Evolutionary conservation across 1,140 invertebrate species (phyloP), one percentile per base, ranked within the genome.

Genomic region (Drosophila sulfurigaster): DNA sequence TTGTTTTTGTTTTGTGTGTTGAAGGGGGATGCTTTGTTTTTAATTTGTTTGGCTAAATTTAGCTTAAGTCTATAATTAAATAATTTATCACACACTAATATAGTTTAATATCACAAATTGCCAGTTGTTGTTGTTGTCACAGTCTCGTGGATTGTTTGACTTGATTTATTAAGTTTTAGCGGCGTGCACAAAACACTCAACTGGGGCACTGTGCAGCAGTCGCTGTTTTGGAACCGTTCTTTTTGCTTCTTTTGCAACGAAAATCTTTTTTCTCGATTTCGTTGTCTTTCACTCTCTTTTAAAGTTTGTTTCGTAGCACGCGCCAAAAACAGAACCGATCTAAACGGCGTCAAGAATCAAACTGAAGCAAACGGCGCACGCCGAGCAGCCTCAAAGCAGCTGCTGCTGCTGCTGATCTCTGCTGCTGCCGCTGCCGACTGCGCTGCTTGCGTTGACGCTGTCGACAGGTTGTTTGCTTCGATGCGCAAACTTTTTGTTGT

Each of bases 281-380:
- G 30, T 32, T 16, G 41, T 58, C 38, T 71, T 78, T 49, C 32
- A 46, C 72, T 54, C 62, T 38, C 16, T 6, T 43, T 58, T 30
- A 58, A 72, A 56, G 64, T 46, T 62, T 64, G 13, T 66, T 25
- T 32, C 28, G 11, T 13, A 54, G 66, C 80, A 78, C 64, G 67
- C 72, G 74, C 69, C 70, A 75, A 75, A 79, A 75, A 79, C 78
- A 91, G 90, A 91, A 91, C 90, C 90, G 90, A 91, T 91, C 90
- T 91, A 90, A 90, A 82, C 90, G 87, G 87, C 90, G 79, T 82
- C 90, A 90, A 91, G 90, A 91, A 91, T 91, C 82, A 91, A 91
- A 91, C 90, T 91, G 86, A 91, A 81, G 75, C 79, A 66, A 71
- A 45, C 68, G 67, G 56, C 68, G 78, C 70, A 35, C 60, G 72